These are phyloP conservation scores for Drosophila saltans DNA, from an alignment of 1,140 invertebrate genomes.

Conservation along the genomic window DNA sequence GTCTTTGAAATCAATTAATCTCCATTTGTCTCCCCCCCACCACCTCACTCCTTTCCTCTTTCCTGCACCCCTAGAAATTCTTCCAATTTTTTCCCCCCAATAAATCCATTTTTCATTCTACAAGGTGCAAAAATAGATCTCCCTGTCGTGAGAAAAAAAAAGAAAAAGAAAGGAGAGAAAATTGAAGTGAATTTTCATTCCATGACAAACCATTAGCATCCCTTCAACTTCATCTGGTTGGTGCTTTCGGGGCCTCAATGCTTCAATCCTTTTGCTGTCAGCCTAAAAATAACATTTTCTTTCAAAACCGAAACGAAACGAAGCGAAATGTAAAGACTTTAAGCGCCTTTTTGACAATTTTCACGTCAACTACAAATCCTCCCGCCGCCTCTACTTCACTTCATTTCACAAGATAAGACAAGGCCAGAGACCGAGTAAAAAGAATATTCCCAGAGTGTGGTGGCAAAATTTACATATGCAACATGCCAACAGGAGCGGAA, in stretches of 20 bases:
- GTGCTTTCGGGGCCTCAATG: constrained; percentile 40
- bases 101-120: constrained; percentile 43
- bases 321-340: constrained; percentile 55
- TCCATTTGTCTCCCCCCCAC: constrained; percentile 39
- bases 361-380: constrained; percentile 76
- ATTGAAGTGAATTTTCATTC: constrained; percentile 41
- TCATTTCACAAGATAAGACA: constrained; percentile 46
- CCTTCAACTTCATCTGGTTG: constrained; percentile 34
- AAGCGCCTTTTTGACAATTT: constrained; percentile 80
- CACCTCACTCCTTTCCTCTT: background rate
- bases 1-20: constrained; percentile 44
- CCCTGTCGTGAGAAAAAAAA: constrained; percentile 40
- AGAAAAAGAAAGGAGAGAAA: constrained; percentile 28
- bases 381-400: constrained; percentile 25
- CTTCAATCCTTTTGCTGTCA: constrained; percentile 70
- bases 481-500: constrained; percentile 18
- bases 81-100: constrained; percentile 6
- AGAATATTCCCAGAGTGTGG: constrained; percentile 43
- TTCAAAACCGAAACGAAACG: constrained; percentile 49
- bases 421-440: constrained; percentile 38
- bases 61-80: background rate
- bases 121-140: constrained; percentile 53
- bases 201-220: constrained; percentile 50
- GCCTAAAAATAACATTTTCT: constrained; percentile 77
- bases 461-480: constrained; percentile 59